phyloP scores from a whole-genome alignment of 2,113 vertebrate species.

The Macrotis lagotis region DNA sequence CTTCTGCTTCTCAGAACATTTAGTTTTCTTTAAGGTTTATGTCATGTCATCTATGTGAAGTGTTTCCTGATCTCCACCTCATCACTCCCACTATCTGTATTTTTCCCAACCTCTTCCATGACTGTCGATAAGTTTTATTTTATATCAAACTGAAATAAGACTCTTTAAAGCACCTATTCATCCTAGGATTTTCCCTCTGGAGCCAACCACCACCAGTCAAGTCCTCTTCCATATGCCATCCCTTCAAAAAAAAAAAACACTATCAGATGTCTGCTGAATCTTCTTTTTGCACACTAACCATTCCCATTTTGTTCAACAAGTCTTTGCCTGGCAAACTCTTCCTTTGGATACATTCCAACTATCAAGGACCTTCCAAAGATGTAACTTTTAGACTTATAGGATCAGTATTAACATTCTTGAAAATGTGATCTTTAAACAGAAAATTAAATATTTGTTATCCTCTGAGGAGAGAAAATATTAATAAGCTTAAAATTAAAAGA shows the following conservation, averaged over 20 bases:
- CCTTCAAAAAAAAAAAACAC: not conserved
- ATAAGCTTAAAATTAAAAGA: not conserved
- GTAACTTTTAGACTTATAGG: not conserved
- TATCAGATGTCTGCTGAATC: not conserved
- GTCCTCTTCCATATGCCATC: not conserved
- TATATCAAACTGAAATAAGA: not conserved
- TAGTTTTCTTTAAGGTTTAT: not conserved
- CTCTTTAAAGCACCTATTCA: not conserved
- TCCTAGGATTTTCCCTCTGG: not conserved
- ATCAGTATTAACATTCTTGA: not conserved
- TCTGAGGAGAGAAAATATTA: conserved; percentile 2
- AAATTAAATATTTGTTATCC: not conserved
- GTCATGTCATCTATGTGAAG: not conserved
- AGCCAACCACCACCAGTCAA: not conserved
- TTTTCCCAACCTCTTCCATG: not conserved
- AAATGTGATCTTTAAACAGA: not conserved
- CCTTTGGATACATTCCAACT: not conserved
- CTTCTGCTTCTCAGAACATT: not conserved
- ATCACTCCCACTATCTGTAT: not conserved
- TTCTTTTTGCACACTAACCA: not conserved
- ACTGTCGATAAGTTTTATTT: not conserved
- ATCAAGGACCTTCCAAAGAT: not conserved
- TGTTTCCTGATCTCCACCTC: not conserved
- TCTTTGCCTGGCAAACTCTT: not conserved
- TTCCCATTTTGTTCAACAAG: not conserved